A percentile compares a stretch with the other conserved stretches of the same genome.
phyloP scores from a whole-genome alignment of 2,797 vertebrate species.

The Epinephelus awoara region DNA sequence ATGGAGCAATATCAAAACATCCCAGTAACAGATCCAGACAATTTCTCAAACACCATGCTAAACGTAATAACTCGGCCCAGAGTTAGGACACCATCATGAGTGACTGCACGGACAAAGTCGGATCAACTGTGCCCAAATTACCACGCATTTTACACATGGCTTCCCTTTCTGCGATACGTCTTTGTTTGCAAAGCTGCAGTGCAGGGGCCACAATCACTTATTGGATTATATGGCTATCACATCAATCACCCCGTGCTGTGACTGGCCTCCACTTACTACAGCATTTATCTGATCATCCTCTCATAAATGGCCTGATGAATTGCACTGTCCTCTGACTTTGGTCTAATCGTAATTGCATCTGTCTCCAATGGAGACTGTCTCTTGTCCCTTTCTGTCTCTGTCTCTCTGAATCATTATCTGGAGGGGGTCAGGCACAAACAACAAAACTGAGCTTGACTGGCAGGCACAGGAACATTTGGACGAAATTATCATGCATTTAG shows the following conservation, averaged over 20 bases:
- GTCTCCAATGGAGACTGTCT: slow-evolving; percentile 63
- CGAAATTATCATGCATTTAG: slow-evolving; percentile 15
- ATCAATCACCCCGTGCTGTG: slow-evolving; percentile 72
- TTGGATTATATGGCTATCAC: slow-evolving; percentile 74
- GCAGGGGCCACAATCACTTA: slow-evolving; percentile 68
- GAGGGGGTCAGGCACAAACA: slow-evolving; percentile 23
- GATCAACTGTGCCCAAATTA: slow-evolving; percentile 40
- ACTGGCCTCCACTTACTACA: slow-evolving; percentile 72
- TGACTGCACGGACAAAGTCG: slow-evolving; percentile 21
- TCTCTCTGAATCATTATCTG: slow-evolving; percentile 44
- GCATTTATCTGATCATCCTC: slow-evolving; percentile 78
- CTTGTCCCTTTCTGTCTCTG: slow-evolving; percentile 47
- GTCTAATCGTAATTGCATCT: slow-evolving; percentile 76
- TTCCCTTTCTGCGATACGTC: slow-evolving; percentile 52
- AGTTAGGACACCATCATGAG: slow-evolving; percentile 3
- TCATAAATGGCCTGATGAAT: slow-evolving; percentile 79
- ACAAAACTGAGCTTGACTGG: slow-evolving; percentile 21
- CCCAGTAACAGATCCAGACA: slow-evolving; percentile 40
- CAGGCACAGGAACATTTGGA: slow-evolving; percentile 10
- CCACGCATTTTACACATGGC: slow-evolving; percentile 22
- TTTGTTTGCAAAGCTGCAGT: slow-evolving; percentile 55
- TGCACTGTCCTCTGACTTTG: slow-evolving; percentile 67
- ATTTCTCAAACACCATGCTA: slow-evolving; percentile 36
- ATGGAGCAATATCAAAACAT: slow-evolving; percentile 50
- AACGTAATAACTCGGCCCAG: slow-evolving; percentile 34